Evolutionary conservation across 2,888 invertebrate species (phyloP), one percentile per base, ranked within the genome.

Genomic region (Steinernema hermaphroditum): DNA sequence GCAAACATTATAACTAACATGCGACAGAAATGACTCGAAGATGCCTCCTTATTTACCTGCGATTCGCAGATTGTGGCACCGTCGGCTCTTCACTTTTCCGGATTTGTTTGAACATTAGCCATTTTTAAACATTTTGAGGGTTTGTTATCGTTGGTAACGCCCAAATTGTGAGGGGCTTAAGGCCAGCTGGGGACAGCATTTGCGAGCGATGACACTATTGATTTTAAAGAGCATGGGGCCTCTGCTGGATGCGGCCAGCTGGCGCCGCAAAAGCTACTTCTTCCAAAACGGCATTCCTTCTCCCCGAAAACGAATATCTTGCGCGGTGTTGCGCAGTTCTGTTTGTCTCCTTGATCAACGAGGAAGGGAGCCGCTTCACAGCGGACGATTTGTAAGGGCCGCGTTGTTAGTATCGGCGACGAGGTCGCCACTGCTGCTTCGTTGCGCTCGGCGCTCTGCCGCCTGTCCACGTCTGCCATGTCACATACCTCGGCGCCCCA

Each of bases 151-250:
- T 29, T 32, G 62, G 34, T 32, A 12, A 8, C 12, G 62, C 62
- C 62, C 12, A 62, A 62, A 22, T 62, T 62, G 32, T 12, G 22
- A 29, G 29, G 16, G 62, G 62, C 27, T 34, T 24, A 32, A 29
- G 62, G 29, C 62, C 62, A 62, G 62, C 62, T 62, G 62, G 62
- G 46, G 62, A 62, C 62, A 62, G 62, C 62, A 29, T 22, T 50
- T 62, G 62, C 62, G 4, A 14, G 32, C 62, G 62, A 62, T 62
- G 62, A 62, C 62, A 62, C 62, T 62, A 62, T 62, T 62, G 62
- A 62, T 62, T 62, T 62, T 62, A 62, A 62, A 62, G 62, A 62
- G 62, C 62, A 62, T 16, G 2, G 62, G 16, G 32, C 62, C 32
- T 32, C 32, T 29, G 29, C 32, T 29, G 29, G 62, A 1, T 2